Evolutionary conservation across 2,797 vertebrate genomes (phyloP), one percentile per base, ranked within the genome.

Genomic region (Hippopotamyrus pictus): DNA sequence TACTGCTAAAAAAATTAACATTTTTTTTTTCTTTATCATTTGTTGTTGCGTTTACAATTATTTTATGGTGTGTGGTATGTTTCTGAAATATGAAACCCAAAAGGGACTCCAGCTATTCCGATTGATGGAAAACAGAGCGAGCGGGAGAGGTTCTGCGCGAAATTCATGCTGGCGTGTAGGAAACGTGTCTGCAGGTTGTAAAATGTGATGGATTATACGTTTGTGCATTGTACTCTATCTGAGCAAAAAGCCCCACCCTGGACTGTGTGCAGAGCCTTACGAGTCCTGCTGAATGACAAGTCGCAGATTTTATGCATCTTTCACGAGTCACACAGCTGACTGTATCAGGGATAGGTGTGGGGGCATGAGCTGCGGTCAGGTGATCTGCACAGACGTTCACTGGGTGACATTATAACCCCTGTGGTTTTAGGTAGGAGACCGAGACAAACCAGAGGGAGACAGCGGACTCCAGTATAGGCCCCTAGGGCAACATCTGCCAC

Each of bases 121-220:
- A 44, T 65, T 65, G 4, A 12, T 2, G 12, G 17, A 22, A 46
- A 59, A 22, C 6, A 46, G 22, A 86, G 14, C 6, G 29, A 44
- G 22, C 1, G 4, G 33, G 17, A 46, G 1, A 12, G 19, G n/a
- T 62, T 62, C 8, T 5, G 19, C 0, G 5, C 3, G 4, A 87
- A 11, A 48, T 17, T 22, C 84, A 29, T 29, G 2, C 4, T 2
- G 2, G 6, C 2, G 7, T 54, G 25, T 37, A 57, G 44, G 22
- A 33, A 33, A 73, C 5, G 19, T 82, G 73, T 53, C 69, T 37
- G 73, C 50, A 33, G 50, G 5, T 37, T 54, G 22, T 88, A 79
- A 88, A 88, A 88, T 33, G 29, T 82, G 73, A 79, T 88, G 88
- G 37, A 88, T 84, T 83, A n/a, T 12, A 89, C 48, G 50, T 53